phyloP scores from a whole-genome alignment of 2,797 vertebrate genomes.

The Chaunax sp. region DNA sequence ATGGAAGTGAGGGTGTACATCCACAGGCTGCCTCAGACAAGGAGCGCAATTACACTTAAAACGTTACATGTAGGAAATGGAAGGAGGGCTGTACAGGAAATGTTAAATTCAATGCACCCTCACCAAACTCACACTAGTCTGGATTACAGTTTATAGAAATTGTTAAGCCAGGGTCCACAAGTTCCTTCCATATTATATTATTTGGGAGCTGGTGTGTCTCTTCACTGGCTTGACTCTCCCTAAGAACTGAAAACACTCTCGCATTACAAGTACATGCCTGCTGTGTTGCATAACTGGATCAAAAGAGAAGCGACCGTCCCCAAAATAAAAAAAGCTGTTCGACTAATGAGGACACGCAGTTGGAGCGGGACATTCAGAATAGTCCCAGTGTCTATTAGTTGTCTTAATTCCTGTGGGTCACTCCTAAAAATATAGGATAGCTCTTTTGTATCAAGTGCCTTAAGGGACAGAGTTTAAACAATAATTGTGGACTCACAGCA shows the following conservation, averaged over 20 bases:
- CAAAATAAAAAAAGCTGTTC: slow-evolving; percentile 72
- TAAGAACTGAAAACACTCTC: slow-evolving; percentile 66
- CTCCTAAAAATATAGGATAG: slow-evolving; percentile 72
- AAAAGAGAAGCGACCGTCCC: slow-evolving; percentile 73
- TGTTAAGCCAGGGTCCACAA: slow-evolving; percentile 29
- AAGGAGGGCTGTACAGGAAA: slow-evolving; percentile 57
- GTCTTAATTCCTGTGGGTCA: slow-evolving; percentile 73
- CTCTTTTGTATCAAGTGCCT: slow-evolving; percentile 52
- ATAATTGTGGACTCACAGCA: slow-evolving; percentile 16
- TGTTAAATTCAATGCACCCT: slow-evolving; percentile 39
- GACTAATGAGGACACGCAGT: slow-evolving; percentile 79
- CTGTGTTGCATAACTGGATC: slow-evolving; percentile 78
- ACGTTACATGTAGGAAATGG: slow-evolving; percentile 61
- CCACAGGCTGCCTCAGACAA: slow-evolving; percentile 36
- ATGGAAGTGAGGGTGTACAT: slow-evolving; percentile 44
- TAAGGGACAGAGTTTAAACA: slow-evolving; percentile 34
- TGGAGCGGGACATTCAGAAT: slow-evolving; percentile 71
- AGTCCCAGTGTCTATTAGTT: slow-evolving; percentile 78
- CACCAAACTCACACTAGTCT: slow-evolving; percentile 25
- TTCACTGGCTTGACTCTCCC: slow-evolving; percentile 49
- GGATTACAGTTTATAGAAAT: slow-evolving; percentile 25
- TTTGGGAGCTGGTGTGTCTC: slow-evolving; percentile 22
- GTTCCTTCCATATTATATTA: slow-evolving; percentile 34
- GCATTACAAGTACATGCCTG: slow-evolving; percentile 73
- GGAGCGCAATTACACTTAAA: slow-evolving; percentile 60